Conservation (phyloP, 2,888 invertebrate genomes). For the Pecten maximus region DNA sequence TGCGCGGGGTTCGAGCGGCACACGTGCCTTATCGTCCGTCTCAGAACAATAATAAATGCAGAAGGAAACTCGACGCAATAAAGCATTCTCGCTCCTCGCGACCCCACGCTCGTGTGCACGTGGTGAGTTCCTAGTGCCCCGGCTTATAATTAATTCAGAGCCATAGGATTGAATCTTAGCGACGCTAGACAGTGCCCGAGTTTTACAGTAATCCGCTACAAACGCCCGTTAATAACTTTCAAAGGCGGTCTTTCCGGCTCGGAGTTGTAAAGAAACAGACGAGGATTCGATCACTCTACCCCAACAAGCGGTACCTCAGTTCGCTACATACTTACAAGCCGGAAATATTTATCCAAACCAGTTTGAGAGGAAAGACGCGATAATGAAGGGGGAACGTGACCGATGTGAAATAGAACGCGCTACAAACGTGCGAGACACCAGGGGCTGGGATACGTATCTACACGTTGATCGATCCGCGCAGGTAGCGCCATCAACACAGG, state of each 20-base stretch:
- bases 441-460: not conserved
- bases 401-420: not conserved
- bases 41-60: conserved; percentile 29
- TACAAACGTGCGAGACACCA: not conserved
- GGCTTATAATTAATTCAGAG: conserved; percentile 22
- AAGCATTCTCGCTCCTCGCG: conserved; percentile 28
- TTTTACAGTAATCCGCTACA: conserved; percentile 20
- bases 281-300: not conserved
- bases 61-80: conserved; percentile 26
- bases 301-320: not conserved
- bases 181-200: conserved; percentile 26
- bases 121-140: conserved; percentile 30
- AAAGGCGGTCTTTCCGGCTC: not conserved
- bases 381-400: conserved; percentile 26
- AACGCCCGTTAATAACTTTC: conserved; percentile 19
- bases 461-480: not conserved
- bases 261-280: not conserved
- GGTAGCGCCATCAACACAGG: not conserved
- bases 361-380: conserved; percentile 11
- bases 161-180: conserved; percentile 30
- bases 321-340: not conserved
- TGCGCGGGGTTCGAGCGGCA: conserved; percentile 4
- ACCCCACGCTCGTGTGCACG: conserved; percentile 27
- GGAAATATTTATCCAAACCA: conserved; percentile 5
- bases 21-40: conserved; percentile 33